Evolutionary conservation across 2,888 invertebrate species (phyloP).

Genomic region (Notodonta dromedarius): DNA sequence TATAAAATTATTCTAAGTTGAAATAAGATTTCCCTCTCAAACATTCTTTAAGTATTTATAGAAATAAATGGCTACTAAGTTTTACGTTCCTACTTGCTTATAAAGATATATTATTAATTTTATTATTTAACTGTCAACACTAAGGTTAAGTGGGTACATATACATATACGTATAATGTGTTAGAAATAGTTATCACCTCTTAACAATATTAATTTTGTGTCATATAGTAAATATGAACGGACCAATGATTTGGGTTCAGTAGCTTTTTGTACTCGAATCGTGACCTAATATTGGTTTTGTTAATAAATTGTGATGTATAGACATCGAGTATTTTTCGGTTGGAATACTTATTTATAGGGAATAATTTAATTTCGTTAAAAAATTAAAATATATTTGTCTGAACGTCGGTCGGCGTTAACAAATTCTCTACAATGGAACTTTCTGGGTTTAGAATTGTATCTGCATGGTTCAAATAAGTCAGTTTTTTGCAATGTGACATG

Average conservation of each 20-base stretch:
- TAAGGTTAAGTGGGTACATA: conserved; percentile 9
- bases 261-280: conserved; percentile 29
- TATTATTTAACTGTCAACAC: conserved; percentile 16
- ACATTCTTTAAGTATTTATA: no score
- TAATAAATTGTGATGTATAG: background rate
- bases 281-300: background rate
- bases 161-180: conserved; percentile 14
- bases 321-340: conserved; percentile 4
- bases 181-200: conserved; percentile 14
- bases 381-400: no score
- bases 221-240: conserved; percentile 35
- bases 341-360: background rate
- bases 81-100: no score
- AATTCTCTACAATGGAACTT: no score
- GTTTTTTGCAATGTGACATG: no score
- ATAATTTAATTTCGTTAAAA: no score
- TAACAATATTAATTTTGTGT: conserved; percentile 8
- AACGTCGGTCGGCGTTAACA: no score
- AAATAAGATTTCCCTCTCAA: no score
- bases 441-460: no score
- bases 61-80: no score
- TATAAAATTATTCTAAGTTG: no score
- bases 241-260: conserved; percentile 40
- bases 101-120: background rate
- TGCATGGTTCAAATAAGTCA: no score